Evolutionary conservation across 2,888 invertebrate genomes (phyloP), one percentile per base, ranked within the genome.

Genomic region (Cheilosia pagana): DNA sequence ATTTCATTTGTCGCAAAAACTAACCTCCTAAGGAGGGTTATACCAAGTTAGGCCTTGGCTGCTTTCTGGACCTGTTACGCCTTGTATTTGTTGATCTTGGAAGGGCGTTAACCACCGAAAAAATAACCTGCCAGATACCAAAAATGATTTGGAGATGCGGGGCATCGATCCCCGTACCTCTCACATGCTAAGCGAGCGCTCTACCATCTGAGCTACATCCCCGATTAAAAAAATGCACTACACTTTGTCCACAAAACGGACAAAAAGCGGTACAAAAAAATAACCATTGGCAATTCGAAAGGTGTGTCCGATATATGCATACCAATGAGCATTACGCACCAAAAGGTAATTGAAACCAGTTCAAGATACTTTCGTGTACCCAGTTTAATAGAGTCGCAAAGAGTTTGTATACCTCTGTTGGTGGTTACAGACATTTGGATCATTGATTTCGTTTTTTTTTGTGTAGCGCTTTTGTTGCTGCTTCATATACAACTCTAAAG

Each of bases 151-250:
- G 91, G 91, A 91, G 91, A 91, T 91, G 91, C 91, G 89, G 91
- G 91, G 91, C 89, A 91, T 91, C 89, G 91, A 91, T 91, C 91
- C 91, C 91, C 91, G 91, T 90, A 91, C 91, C 91, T 91, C 91
- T 91, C 91, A 91, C 91, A 91, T 91, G 91, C 91, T 91, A 91
- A 91, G 91, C 91, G 91, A 91, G 91, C 91, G 91, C 91, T 91
- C 91, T 91, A 91, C 91, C 91, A 91, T 91, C 91, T 91, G 91
- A 91, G 91, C 91, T 91, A 91, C 91, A 91, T 91, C 91, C 91
- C 91, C 91, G 41, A 39, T 19, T 28, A 3, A 62, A 45, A 7
- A 62, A 62, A 12, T 41, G 23, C n/a, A 59, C 21, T 7, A 25
- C 12, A 3, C 12, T 35, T 0, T 8, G 39, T 21, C 23, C 16